Conservation (phyloP, 2,113 vertebrate genomes). For the Megalops atlanticus region DNA sequence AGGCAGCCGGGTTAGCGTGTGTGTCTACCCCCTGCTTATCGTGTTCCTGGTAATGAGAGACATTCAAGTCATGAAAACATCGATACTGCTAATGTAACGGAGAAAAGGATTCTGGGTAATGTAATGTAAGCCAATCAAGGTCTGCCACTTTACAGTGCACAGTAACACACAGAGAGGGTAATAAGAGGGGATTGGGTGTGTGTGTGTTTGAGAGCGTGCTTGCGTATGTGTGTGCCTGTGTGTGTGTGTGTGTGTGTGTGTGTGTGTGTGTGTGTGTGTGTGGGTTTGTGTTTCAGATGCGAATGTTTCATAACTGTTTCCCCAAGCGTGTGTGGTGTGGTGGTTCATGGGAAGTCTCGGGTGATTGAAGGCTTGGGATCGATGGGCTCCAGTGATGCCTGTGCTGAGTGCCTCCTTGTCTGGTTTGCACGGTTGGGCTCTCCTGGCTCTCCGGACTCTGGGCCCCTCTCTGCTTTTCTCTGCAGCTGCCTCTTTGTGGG, state of each 20-base stretch:
- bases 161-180: background rate
- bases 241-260: background rate
- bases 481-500: no score
- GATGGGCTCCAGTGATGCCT: background rate
- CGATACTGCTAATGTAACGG: no score
- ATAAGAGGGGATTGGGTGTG: background rate
- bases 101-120: no score
- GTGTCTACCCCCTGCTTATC: no score
- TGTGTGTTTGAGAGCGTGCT: background rate
- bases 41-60: no score
- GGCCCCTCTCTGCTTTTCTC: background rate
- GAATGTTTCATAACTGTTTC: conserved; percentile 3
- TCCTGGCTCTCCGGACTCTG: no score
- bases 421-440: background rate
- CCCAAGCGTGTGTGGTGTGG: background rate
- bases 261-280: background rate
- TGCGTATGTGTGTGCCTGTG: background rate
- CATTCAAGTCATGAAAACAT: no score
- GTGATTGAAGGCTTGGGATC: background rate
- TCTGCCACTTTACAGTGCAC: background rate
- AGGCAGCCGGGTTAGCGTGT: no score
- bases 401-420: background rate
- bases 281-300: background rate
- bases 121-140: background rate
- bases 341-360: background rate